phyloP scores from a whole-genome alignment of 92 coral and sea anemone genomes.

The Pocillopora grandis region DNA sequence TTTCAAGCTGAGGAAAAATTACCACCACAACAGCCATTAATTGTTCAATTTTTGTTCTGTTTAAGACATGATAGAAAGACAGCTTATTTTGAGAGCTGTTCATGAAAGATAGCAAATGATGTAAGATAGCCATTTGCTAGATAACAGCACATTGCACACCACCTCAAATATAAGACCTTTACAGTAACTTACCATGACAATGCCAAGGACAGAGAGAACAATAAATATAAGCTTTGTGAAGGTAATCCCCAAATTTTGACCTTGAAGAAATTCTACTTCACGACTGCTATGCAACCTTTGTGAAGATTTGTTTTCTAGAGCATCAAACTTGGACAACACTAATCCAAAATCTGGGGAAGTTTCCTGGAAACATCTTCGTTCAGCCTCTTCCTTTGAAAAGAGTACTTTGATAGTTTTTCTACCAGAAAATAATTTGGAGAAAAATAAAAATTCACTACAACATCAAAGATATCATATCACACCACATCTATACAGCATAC shows the following conservation, averaged over 20 bases:
- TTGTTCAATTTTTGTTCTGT: no score
- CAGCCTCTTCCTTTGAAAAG: slow-evolving; percentile 62
- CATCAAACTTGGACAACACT: slow-evolving; percentile 68
- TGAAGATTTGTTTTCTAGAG: slow-evolving; percentile 45
- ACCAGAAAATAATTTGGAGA: background rate
- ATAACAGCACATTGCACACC: no score
- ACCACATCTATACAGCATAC: no score
- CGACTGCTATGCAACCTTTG: slow-evolving; percentile 16
- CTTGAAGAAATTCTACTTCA: slow-evolving; percentile 26
- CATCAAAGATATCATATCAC: background rate
- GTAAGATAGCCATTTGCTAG: no score
- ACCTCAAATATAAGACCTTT: background rate
- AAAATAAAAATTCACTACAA: background rate
- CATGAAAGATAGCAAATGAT: no score
- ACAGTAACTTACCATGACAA: slow-evolving; percentile 62
- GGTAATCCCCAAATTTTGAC: slow-evolving; percentile 22
- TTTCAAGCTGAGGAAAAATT: no score
- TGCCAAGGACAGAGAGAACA: slow-evolving; percentile 55
- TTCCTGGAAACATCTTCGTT: slow-evolving; percentile 38
- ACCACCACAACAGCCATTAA: no score
- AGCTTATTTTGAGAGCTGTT: no score
- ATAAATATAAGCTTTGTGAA: slow-evolving; percentile 47
- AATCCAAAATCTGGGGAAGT: slow-evolving; percentile 40
- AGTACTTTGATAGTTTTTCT: slow-evolving; percentile 83
- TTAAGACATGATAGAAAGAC: no score